phyloP scores from a whole-genome alignment of 2,797 vertebrate species.

The Tapirus indicus region DNA sequence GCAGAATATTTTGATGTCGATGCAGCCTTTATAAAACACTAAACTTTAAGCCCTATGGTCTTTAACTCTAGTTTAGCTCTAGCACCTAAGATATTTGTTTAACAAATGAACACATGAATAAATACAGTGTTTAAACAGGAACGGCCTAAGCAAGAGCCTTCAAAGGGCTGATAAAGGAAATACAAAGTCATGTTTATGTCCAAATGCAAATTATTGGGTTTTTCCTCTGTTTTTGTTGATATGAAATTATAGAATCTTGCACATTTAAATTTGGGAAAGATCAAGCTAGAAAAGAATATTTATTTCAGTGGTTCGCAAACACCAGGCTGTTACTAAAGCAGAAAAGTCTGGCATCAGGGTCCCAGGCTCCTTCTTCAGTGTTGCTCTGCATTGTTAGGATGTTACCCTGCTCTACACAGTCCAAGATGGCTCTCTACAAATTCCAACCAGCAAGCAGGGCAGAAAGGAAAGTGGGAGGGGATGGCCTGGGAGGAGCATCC shows the following conservation, averaged over 20 bases:
- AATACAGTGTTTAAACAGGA: conserved; percentile 29
- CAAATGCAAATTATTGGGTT: background rate
- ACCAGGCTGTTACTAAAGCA: background rate
- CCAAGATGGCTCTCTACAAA: background rate
- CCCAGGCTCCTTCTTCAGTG: background rate
- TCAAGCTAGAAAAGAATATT: conserved; percentile 13
- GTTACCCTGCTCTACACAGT: background rate
- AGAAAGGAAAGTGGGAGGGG: background rate
- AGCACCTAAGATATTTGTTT: background rate
- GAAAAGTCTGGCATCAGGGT: background rate
- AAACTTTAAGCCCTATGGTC: background rate
- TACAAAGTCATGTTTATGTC: background rate
- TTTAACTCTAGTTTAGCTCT: background rate
- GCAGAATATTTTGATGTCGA: conserved; percentile 23
- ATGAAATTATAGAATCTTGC: background rate
- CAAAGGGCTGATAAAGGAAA: background rate
- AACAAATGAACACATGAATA: conserved; percentile 5
- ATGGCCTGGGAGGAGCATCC: background rate
- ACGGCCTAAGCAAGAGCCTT: background rate
- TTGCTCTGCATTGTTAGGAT: background rate
- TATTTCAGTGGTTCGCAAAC: background rate
- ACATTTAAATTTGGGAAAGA: conserved; percentile 35
- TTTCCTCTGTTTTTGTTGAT: background rate
- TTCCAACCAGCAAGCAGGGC: background rate
- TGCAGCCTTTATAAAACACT: background rate